These are phyloP conservation scores for Scomber japonicus DNA, from an alignment of 2,113 vertebrate species.

Conservation along the genomic window DNA sequence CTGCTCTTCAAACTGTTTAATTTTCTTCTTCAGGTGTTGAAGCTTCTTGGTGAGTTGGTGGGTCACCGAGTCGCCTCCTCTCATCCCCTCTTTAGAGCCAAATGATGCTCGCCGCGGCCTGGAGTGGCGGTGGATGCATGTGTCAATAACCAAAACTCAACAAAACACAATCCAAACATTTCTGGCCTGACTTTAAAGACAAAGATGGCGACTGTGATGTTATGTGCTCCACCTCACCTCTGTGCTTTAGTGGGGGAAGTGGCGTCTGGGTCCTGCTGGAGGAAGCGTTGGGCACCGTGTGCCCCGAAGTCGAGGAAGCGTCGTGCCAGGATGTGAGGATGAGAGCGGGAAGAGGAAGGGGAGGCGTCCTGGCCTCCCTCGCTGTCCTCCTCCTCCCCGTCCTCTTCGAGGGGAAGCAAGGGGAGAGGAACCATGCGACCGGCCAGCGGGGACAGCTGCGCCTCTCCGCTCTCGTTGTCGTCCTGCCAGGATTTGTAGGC, in stretches of 20 bases:
- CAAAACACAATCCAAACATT: neutral
- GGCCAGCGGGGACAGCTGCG: slow-evolving; percentile 95
- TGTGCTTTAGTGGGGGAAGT: slow-evolving; percentile 92
- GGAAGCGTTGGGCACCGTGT: slow-evolving; percentile 92
- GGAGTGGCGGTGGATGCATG: slow-evolving; percentile 39
- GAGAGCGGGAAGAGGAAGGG: slow-evolving; percentile 78
- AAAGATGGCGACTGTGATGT: neutral
- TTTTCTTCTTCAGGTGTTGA: slow-evolving; percentile 94
- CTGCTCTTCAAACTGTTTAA: slow-evolving; percentile 97
- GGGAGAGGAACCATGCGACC: slow-evolving; percentile 95
- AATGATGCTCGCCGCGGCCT: slow-evolving; percentile 94
- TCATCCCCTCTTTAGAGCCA: slow-evolving; percentile 93
- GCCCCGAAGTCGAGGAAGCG: slow-evolving; percentile 94
- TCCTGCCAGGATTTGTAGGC: slow-evolving; percentile 97
- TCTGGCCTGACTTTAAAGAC: neutral
- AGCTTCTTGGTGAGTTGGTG: slow-evolving; percentile 97
- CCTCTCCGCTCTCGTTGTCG: slow-evolving; percentile 93
- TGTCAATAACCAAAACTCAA: neutral
- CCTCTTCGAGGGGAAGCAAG: slow-evolving; percentile 88
- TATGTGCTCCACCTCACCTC: slow-evolving; percentile 79
- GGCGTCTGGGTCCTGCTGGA: slow-evolving; percentile 91
- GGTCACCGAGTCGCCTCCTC: slow-evolving; percentile 89
- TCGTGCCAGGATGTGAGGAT: slow-evolving; percentile 89
- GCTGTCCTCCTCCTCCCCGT: slow-evolving; percentile 81
- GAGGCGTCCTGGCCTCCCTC: slow-evolving; percentile 85